These are phyloP conservation scores for Aldabrachelys gigantea DNA, from an alignment of 2,113 vertebrate species.

Conservation along the genomic window DNA sequence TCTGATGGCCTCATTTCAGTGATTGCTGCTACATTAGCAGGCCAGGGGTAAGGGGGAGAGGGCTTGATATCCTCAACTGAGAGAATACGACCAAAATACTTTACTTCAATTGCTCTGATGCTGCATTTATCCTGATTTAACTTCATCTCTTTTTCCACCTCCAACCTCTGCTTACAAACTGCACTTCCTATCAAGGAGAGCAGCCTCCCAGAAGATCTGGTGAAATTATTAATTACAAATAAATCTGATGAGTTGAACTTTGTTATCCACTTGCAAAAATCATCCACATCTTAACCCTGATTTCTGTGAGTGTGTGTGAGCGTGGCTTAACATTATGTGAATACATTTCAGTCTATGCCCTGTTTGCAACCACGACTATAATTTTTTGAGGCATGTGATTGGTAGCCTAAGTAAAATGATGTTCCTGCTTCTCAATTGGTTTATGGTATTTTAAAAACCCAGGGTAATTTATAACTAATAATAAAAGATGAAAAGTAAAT, in stretches of 20 bases:
- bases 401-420: rapidly evolving
- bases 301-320: not conserved
- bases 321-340: not conserved
- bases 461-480: not conserved
- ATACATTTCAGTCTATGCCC: too few species aligned
- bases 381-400: rapidly evolving
- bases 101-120: not conserved
- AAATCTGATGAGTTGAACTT: rapidly evolving
- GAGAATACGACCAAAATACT: not conserved
- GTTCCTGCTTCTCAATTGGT: not conserved
- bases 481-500: not conserved
- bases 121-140: not conserved
- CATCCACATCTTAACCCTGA: rapidly evolving
- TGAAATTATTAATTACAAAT: not conserved
- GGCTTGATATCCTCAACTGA: rapidly evolving
- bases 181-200: not conserved
- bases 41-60: rapidly evolving
- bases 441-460: not conserved
- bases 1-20: not conserved
- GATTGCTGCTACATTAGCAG: not conserved
- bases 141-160: not conserved
- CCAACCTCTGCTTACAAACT: not conserved
- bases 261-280: not conserved
- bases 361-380: not conserved
- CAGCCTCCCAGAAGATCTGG: rapidly evolving